Conservation (phyloP, 2,888 invertebrate genomes). For the Coremacera marginata region DNA sequence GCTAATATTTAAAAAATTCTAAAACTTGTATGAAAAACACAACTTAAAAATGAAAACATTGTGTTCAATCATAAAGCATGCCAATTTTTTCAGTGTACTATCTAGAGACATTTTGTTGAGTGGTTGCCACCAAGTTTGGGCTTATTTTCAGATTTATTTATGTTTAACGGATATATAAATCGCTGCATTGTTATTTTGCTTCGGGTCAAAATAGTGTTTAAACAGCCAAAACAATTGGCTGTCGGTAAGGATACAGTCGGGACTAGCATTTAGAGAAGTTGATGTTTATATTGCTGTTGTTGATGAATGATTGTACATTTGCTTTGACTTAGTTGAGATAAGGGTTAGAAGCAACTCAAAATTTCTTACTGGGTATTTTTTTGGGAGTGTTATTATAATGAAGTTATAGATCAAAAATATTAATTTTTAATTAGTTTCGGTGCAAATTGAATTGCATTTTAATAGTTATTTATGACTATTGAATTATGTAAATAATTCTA, state of each 20-base stretch:
- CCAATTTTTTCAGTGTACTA: too few species aligned
- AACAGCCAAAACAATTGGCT: not conserved
- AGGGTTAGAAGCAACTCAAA: not conserved
- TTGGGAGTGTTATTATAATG: too few species aligned
- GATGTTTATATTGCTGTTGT: not conserved
- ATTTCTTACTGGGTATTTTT: too few species aligned
- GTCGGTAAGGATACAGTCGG: not conserved
- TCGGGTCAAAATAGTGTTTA: not conserved
- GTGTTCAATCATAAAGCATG: too few species aligned
- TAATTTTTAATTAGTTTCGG: too few species aligned
- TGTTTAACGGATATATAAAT: constrained; percentile 8
- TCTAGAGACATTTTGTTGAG: not conserved
- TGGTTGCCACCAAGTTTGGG: not conserved
- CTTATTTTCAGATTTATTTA: not conserved
- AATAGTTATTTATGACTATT: too few species aligned
- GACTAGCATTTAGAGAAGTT: not conserved
- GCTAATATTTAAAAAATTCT: too few species aligned
- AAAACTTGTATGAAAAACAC: too few species aligned
- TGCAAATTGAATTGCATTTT: too few species aligned
- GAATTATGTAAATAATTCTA: too few species aligned
- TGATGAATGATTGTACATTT: not conserved
- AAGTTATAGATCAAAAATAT: too few species aligned
- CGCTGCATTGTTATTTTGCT: not conserved
- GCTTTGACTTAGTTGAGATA: not conserved
- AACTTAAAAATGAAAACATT: too few species aligned